A percentile compares a stretch with the other conserved stretches of the same genome.
Evolutionary conservation across 1,140 invertebrate species (phyloP).

Genomic region (Homalodisca vitripennis): DNA sequence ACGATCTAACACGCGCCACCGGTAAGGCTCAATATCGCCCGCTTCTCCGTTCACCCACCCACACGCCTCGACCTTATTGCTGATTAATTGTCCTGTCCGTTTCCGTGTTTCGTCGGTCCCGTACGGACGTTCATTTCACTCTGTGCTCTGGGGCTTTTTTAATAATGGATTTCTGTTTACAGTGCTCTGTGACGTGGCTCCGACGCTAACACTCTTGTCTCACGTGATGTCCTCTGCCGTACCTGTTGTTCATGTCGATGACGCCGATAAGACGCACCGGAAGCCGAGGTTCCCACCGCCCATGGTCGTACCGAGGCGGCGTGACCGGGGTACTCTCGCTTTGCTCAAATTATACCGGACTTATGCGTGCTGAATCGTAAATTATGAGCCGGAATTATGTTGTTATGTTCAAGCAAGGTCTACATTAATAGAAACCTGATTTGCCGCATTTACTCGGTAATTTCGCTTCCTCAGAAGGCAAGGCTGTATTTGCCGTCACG

Average conservation of each 20-base stretch:
- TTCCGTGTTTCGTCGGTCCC: constrained; percentile 5
- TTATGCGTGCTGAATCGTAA: constrained; percentile 23
- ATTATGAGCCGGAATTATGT: constrained; percentile 17
- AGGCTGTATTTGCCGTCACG: too few relatives aligned
- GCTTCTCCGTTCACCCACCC: background rate
- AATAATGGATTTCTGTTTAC: background rate
- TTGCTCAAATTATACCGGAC: constrained; percentile 21
- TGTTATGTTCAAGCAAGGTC: constrained; percentile 13
- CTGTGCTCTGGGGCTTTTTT: background rate
- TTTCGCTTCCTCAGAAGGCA: background rate
- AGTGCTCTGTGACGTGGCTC: background rate
- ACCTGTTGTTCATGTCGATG: constrained; percentile 7
- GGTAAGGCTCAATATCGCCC: constrained; percentile 26
- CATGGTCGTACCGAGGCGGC: too few relatives aligned
- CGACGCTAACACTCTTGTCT: background rate
- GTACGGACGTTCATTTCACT: background rate
- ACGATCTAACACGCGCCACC: constrained; percentile 26
- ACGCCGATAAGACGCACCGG: constrained; percentile 15
- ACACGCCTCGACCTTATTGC: constrained; percentile 13
- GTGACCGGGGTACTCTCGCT: constrained; percentile 1
- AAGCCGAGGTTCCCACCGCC: constrained; percentile 13
- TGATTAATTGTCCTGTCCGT: constrained; percentile 20
- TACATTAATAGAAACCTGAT: constrained; percentile 25
- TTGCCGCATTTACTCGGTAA: background rate
- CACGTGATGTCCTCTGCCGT: background rate